Percentiles rank a stretch among this genome's conserved stretches.
Evolutionary conservation across 2,888 invertebrate genomes (phyloP).

Genomic region (Sphecodes monilicornis): DNA sequence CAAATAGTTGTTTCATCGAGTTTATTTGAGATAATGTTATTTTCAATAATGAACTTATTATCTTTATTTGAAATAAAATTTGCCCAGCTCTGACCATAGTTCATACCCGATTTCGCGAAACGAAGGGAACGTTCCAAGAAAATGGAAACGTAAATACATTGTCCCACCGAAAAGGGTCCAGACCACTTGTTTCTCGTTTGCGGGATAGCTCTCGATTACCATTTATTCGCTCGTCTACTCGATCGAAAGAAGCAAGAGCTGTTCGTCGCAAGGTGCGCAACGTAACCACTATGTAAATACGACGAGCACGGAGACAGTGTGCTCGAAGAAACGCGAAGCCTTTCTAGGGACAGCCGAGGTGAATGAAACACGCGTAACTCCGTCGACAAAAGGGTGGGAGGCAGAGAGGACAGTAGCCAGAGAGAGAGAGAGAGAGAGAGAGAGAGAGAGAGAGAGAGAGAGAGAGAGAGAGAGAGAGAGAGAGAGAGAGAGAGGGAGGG

Average conservation of each 20-base stretch:
- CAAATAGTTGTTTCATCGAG: too few relatives aligned
- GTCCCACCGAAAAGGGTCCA: neutral
- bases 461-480: constrained; percentile 22
- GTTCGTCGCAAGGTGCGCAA: neutral
- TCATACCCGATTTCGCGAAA: too few relatives aligned
- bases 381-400: neutral
- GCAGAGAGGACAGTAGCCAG: too few relatives aligned
- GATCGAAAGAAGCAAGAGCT: neutral
- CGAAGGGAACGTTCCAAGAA: neutral
- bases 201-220: too few relatives aligned
- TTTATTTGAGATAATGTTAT: too few relatives aligned
- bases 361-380: constrained; percentile 67
- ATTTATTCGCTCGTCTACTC: neutral
- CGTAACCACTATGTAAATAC: neutral
- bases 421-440: neutral
- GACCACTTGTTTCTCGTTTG: too few relatives aligned
- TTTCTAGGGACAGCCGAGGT: constrained; percentile 61
- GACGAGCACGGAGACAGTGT: neutral
- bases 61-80: too few relatives aligned
- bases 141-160: too few relatives aligned
- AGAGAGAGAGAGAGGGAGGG: neutral
- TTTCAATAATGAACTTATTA: too few relatives aligned
- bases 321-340: constrained; percentile 60
- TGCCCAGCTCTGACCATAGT: too few relatives aligned
- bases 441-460: constrained; percentile 18